Conservation (phyloP, 1,140 invertebrate genomes). For the Zophobas atratus region DNA sequence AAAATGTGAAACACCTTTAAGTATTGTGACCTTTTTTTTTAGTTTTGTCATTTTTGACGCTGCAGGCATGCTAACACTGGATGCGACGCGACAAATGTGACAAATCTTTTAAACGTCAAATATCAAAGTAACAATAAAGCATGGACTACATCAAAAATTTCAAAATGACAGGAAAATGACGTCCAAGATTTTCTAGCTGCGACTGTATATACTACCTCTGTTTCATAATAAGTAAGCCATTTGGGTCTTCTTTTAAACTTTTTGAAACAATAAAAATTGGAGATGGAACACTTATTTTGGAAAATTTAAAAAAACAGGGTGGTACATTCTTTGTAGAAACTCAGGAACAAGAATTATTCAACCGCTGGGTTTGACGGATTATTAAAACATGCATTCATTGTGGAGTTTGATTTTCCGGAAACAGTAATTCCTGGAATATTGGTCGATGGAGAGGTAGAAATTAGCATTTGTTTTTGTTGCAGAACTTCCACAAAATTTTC, state of each 20-base stretch:
- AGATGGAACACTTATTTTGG: neutral
- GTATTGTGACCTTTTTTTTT: too few relatives aligned
- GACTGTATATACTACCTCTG: too few relatives aligned
- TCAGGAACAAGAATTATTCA: neutral
- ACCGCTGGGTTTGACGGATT: neutral
- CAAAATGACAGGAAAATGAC: too few relatives aligned
- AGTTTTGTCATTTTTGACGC: too few relatives aligned
- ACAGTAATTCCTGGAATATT: constrained; percentile 1
- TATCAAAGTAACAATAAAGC: too few relatives aligned
- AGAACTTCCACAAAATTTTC: constrained; percentile 5
- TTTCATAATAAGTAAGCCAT: too few relatives aligned
- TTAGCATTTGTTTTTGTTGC: neutral
- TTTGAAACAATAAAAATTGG: neutral
- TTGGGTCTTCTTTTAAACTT: neutral
- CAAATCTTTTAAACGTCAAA: too few relatives aligned
- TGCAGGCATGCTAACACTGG: too few relatives aligned
- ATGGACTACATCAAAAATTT: too few relatives aligned
- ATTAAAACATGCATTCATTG: neutral
- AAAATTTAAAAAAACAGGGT: neutral
- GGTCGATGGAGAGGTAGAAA: neutral
- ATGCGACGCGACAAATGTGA: too few relatives aligned
- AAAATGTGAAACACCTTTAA: too few relatives aligned
- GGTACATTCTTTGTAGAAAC: neutral
- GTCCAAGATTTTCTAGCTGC: too few relatives aligned
- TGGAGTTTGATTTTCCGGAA: neutral